These are phyloP conservation scores for Dryas iulia DNA, from an alignment of 1,140 invertebrate species.

Conservation along the genomic window DNA sequence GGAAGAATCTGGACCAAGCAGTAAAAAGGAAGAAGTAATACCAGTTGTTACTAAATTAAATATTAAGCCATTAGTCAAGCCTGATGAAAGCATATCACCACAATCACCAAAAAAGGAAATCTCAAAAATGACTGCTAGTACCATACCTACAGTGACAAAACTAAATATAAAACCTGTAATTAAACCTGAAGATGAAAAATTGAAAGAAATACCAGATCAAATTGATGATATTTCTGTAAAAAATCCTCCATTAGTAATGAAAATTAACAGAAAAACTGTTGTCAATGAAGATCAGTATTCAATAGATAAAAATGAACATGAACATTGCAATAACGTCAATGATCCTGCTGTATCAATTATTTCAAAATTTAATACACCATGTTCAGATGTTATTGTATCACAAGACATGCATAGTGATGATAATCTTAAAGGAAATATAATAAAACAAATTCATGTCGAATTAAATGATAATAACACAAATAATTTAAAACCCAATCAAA, in stretches of 20 bases:
- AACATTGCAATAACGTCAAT: constrained; percentile 49
- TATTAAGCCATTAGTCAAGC: constrained; percentile 70
- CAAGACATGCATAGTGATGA: constrained; percentile 6
- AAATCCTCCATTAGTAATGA: constrained; percentile 72
- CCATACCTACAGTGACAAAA: constrained; percentile 71
- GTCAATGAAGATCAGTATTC: constrained; percentile 45
- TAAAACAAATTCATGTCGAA: constrained; percentile 2
- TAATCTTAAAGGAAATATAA: background rate
- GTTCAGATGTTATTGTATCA: constrained; percentile 19
- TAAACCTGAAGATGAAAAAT: constrained; percentile 64
- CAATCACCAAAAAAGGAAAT: constrained; percentile 28
- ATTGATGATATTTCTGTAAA: constrained; percentile 47
- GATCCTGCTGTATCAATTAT: constrained; percentile 38
- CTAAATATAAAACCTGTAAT: constrained; percentile 75
- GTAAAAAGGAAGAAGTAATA: constrained; percentile 55
- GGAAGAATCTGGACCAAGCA: constrained; percentile 43
- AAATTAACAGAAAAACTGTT: constrained; percentile 68
- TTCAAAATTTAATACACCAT: constrained; percentile 48
- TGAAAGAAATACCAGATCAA: constrained; percentile 39
- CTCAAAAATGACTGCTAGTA: constrained; percentile 38
- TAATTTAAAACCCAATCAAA: constrained; percentile 34
- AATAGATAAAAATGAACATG: constrained; percentile 38
- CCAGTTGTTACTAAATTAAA: constrained; percentile 68
- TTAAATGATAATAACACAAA: background rate
- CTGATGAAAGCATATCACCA: constrained; percentile 39